Evolutionary conservation across 2,888 invertebrate species (phyloP).

Genomic region (Heteropelma amictum): DNA sequence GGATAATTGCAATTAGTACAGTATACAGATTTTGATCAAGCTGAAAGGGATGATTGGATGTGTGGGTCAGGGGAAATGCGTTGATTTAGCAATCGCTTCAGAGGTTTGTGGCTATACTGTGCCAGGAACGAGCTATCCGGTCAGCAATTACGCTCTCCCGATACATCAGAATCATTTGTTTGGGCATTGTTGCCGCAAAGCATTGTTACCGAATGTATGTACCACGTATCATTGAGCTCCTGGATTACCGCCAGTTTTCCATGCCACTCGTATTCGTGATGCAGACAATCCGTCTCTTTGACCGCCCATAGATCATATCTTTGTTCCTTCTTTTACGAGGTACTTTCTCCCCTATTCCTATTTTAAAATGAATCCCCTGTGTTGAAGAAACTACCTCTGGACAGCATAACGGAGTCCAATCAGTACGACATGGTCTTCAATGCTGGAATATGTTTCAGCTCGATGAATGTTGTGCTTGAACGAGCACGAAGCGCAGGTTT

Average conservation of each 20-base stretch:
- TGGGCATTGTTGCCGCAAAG: constrained; percentile 72
- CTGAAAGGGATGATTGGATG: constrained; percentile 13
- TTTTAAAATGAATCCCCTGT: constrained; percentile 21
- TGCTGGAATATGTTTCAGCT: constrained; percentile 9
- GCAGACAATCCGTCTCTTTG: constrained; percentile 30
- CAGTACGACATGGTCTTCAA: constrained; percentile 17
- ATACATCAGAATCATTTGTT: constrained; percentile 73
- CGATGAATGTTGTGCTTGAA: constrained; percentile 9
- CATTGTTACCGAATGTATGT: constrained; percentile 68
- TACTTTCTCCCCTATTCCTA: constrained; percentile 38
- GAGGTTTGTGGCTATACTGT: constrained; percentile 45
- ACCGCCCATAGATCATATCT: constrained; percentile 24
- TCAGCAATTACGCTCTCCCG: constrained; percentile 70
- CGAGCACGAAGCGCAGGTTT: constrained; percentile 3
- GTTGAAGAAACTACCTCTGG: constrained; percentile 2
- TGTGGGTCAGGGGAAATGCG: constrained; percentile 67
- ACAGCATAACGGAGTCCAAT: constrained; percentile 8
- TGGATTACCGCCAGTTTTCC: constrained; percentile 48
- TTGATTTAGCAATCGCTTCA: constrained; percentile 69
- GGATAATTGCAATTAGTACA: constrained; percentile 31
- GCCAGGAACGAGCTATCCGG: constrained; percentile 54
- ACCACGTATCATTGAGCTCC: constrained; percentile 60
- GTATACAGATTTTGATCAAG: constrained; percentile 3
- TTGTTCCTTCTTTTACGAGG: constrained; percentile 1
- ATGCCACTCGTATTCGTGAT: constrained; percentile 42